Percentiles rank a stretch among this genome's conserved stretches.
These are phyloP conservation scores for Drosophila anomalata DNA, from an alignment of 2,888 invertebrate genomes.

Conservation along the genomic window DNA sequence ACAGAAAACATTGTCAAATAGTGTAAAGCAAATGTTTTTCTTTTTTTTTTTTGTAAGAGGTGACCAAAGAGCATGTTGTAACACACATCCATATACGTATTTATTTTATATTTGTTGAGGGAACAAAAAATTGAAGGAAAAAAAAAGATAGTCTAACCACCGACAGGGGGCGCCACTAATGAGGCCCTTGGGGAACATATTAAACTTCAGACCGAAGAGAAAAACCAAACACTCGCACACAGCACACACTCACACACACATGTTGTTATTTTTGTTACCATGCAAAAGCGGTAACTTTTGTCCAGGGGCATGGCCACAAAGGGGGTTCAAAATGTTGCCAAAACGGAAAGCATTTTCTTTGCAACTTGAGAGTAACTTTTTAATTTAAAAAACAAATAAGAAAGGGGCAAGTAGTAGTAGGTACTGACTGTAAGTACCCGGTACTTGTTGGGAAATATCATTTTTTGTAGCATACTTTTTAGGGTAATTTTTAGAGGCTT, in stretches of 20 bases:
- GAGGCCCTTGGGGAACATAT: conserved; percentile 78
- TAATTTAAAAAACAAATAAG: conserved; percentile 46
- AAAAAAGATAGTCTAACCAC: conserved; percentile 9
- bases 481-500: neutral
- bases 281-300: conserved; percentile 19
- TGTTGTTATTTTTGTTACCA: neutral
- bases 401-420: neutral
- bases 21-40: conserved; percentile 74
- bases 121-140: neutral
- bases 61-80: conserved; percentile 26
- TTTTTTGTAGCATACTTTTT: no score
- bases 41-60: conserved; percentile 71
- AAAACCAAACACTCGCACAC: neutral
- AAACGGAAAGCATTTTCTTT: conserved; percentile 31
- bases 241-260: conserved; percentile 13
- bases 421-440: neutral
- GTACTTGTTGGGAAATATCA: neutral
- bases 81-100: neutral
- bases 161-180: conserved; percentile 69
- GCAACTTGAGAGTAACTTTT: conserved; percentile 36
- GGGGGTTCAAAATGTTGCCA: neutral
- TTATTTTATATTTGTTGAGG: conserved; percentile 38
- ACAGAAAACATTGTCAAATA: conserved; percentile 63
- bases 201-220: conserved; percentile 62
- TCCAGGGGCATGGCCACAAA: neutral